Evolutionary conservation across 2,797 vertebrate genomes (phyloP), one percentile per base, ranked within the genome.

Genomic region (Typhlichthys subterraneus): DNA sequence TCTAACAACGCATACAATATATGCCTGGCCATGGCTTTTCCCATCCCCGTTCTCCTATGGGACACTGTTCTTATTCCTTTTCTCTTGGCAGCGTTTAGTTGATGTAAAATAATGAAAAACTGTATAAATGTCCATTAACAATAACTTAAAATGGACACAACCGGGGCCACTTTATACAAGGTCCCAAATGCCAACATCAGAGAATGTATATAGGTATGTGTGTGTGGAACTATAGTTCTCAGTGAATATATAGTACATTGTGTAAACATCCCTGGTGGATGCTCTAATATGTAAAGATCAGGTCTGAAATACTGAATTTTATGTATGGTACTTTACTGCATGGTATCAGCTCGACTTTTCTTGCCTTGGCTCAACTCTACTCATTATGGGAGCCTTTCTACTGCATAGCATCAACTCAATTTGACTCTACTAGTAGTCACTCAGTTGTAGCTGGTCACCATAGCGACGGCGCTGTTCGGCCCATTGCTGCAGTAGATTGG

Each of bases 21-120:
- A 52, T 70, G 59, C 75, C 51, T 63, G 57, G 63, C 81, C 72
- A 47, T 53, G 15, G 62, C 7, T 19, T 42, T 60, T 64, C 42
- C 12, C 50, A n/a, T 53, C 52, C 52, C 52, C 19, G 12, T 57
- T 31, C 72, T 57, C 58, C 65, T 3, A 45, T 31, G 15, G 12
- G 9, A 12, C 15, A 46, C 57, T 47, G 52, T 65, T 67, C 52
- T 59, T 53, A 50, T 59, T 57, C n/a, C 5, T 19, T 54, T 23
- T 73, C 63, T 31, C 11, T 5, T 52, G 52, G 50, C 56, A 63
- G 48, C n/a, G 31, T 64, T 72, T 60, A 57, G 52, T 59, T 50
- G 11, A n/a, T 14, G 45, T 42, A 42, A 50, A 58, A 42, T 55
- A 8, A 56, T 72, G 59, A 53, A 65, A 13, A 42, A 8, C 38